Conservation (phyloP, 2,888 invertebrate genomes). For the Calliphora vomitoria region DNA sequence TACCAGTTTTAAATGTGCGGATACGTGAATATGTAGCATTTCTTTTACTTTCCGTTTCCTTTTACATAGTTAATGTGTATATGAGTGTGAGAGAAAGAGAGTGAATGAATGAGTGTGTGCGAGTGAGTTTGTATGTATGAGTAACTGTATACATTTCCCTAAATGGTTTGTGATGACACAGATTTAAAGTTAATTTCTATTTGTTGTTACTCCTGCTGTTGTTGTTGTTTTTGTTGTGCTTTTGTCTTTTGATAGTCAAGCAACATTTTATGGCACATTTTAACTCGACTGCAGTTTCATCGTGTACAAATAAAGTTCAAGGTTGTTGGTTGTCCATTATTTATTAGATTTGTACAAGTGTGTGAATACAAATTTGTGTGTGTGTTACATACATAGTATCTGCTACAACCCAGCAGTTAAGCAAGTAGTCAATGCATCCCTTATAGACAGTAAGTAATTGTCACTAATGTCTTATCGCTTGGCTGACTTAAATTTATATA, state of each 20-base stretch:
- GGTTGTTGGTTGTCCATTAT: slow-evolving; percentile 57
- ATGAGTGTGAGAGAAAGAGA: not conserved
- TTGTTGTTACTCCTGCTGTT: slow-evolving; percentile 8
- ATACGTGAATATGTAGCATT: slow-evolving; percentile 6
- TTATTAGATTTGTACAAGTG: slow-evolving; percentile 50
- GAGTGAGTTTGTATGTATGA: not conserved
- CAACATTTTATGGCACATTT: slow-evolving; percentile 58
- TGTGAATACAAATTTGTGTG: slow-evolving; percentile 1
- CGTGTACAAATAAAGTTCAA: slow-evolving; percentile 61
- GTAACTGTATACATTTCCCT: slow-evolving; percentile 33
- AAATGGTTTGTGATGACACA: slow-evolving; percentile 63
- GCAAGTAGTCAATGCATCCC: too few relatives aligned
- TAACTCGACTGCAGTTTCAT: slow-evolving; percentile 56
- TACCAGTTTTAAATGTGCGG: not conserved
- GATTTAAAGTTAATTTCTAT: slow-evolving; percentile 55
- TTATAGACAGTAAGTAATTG: too few relatives aligned
- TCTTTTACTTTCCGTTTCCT: slow-evolving; percentile 43
- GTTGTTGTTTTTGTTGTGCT: not conserved
- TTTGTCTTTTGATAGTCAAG: slow-evolving; percentile 32
- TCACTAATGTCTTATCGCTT: not conserved
- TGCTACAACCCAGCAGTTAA: too few relatives aligned
- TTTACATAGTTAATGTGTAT: not conserved
- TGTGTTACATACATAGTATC: not conserved
- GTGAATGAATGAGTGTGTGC: not conserved
- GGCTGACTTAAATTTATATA: too few relatives aligned